phyloP scores from a whole-genome alignment of 2,113 vertebrate genomes.

The mouse (Mus musculus) region DNA sequence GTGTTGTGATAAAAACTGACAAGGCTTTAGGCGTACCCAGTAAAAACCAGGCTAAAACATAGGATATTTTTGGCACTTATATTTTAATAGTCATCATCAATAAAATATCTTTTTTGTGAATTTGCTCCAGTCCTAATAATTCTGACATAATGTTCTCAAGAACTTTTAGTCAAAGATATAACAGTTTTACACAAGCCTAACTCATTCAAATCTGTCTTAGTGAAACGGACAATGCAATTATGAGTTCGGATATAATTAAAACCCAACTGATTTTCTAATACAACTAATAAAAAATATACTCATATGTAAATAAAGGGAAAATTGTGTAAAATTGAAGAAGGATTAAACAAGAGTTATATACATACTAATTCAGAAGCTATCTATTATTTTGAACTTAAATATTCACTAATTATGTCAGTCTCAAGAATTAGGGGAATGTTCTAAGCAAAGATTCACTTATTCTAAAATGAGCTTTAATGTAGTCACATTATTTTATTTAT shows the following conservation, averaged over 20 bases:
- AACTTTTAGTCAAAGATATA: not conserved
- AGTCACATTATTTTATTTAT: not conserved
- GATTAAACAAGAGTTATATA: not conserved
- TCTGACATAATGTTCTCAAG: conserved; percentile 1
- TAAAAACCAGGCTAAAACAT: conserved; percentile 44
- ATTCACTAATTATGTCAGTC: not conserved
- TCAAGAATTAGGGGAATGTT: not conserved
- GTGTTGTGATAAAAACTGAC: conserved; percentile 15
- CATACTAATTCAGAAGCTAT: not conserved
- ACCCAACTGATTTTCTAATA: not conserved
- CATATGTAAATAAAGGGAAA: not conserved
- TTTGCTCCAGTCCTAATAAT: not conserved
- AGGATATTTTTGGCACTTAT: conserved; percentile 13
- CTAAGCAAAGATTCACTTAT: not conserved
- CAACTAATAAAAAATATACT: conserved; percentile 3
- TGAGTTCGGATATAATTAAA: not conserved
- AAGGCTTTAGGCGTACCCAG: conserved; percentile 21
- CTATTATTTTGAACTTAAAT: not conserved
- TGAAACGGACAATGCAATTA: not conserved
- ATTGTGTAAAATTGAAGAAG: not conserved
- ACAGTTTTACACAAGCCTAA: not conserved
- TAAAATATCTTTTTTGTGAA: not conserved
- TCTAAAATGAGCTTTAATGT: not conserved
- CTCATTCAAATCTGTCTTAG: not conserved
- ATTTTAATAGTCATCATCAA: conserved; percentile 16